Conservation (phyloP, 1,140 invertebrate genomes). For the Meloidogyne exigua region DNA sequence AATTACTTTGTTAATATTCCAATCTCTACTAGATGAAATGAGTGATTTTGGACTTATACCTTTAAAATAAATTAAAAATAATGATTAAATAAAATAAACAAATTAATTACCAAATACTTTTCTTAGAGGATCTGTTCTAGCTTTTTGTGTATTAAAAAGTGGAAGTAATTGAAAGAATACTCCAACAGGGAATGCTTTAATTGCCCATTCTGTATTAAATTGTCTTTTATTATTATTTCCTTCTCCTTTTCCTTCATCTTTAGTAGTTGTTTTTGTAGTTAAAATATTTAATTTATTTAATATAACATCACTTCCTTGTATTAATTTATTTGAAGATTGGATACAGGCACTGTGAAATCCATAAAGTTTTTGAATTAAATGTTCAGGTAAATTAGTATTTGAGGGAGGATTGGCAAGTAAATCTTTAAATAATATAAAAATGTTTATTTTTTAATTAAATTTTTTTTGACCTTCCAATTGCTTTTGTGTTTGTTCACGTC, state of each 20-base stretch:
- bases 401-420: background rate
- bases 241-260: too few species aligned
- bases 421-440: background rate
- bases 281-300: constrained; percentile 1
- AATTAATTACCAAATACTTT: background rate
- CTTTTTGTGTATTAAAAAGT: background rate
- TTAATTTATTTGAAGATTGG: background rate
- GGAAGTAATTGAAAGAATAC: constrained; percentile 2
- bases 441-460: too few species aligned
- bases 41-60: background rate
- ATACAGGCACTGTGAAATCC: background rate
- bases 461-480: background rate
- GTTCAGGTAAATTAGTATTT: background rate
- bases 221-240: background rate
- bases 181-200: background rate
- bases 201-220: constrained; percentile 12
- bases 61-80: background rate
- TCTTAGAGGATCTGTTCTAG: background rate
- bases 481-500: background rate
- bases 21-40: background rate
- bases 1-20: background rate
- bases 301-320: background rate
- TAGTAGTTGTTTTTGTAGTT: too few species aligned
- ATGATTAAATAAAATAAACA: background rate
- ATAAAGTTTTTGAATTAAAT: constrained; percentile 1